These are phyloP conservation scores for Typhlichthys subterraneus DNA, from an alignment of 2,797 vertebrate species.

Conservation along the genomic window DNA sequence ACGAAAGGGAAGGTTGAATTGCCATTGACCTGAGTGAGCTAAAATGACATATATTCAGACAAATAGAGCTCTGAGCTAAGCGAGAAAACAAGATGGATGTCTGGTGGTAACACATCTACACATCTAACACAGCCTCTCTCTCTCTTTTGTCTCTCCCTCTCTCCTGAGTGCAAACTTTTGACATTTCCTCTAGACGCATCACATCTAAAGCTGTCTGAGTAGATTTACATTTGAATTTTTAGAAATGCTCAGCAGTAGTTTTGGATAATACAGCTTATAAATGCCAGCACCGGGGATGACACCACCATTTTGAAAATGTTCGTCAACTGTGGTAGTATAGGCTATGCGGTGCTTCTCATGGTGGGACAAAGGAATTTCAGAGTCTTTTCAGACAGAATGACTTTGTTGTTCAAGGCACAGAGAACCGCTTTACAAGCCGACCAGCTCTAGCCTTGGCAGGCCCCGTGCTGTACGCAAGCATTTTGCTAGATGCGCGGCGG, in stretches of 20 bases:
- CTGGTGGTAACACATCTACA: constrained; percentile 71
- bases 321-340: constrained; percentile 5
- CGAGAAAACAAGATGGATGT: constrained; percentile 77
- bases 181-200: constrained; percentile 40
- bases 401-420: constrained; percentile 55
- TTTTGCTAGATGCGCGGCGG: constrained; percentile 71
- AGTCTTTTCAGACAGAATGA: constrained; percentile 23
- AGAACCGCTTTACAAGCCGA: constrained; percentile 50
- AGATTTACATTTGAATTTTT: constrained; percentile 16
- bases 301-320: constrained; percentile 8
- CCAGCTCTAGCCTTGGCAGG: constrained; percentile 60
- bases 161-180: constrained; percentile 51
- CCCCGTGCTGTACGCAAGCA: constrained; percentile 44
- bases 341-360: constrained; percentile 18
- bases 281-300: constrained; percentile 23
- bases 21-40: constrained; percentile 78
- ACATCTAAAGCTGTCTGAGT: constrained; percentile 40
- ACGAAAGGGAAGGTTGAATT: constrained; percentile 78
- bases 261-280: constrained; percentile 26
- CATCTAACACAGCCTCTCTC: constrained; percentile 21
- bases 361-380: constrained; percentile 37
- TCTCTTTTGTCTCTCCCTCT: constrained; percentile 12
- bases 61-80: constrained; percentile 75
- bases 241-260: constrained; percentile 23
- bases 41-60: constrained; percentile 81